Evolutionary conservation across 37 sponge, comb jelly and placozoan species (phyloP), one percentile per base, ranked within the genome.

Genomic region (Theonella swinhoei): DNA sequence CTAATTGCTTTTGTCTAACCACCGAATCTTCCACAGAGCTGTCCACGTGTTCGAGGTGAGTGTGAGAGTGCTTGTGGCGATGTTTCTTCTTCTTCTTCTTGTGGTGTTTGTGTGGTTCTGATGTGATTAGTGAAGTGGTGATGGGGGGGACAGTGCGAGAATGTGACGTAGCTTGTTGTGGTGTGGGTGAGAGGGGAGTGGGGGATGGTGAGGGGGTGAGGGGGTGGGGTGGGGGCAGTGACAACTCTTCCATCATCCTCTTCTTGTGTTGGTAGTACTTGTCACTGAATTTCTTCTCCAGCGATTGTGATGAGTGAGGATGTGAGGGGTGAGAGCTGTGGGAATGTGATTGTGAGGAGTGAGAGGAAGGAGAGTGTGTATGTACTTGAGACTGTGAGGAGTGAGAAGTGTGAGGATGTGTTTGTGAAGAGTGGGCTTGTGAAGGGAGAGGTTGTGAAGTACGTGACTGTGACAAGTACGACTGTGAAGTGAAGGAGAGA

Each of bases 1-100:
- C 54, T 17, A 14, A 47, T 14, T 47, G 54, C 14, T 14, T 7
- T 47, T 47, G 54, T 47, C 14, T 47, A 14, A 47, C 54, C 7
- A 14, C 14, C 54, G 54, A 7, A 47, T 14, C n/a, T n/a, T n/a
- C n/a, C n/a, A n/a, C n/a, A n/a, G n/a, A n/a, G n/a, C n/a, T n/a
- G n/a, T n/a, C n/a, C n/a, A n/a, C n/a, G n/a, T n/a, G n/a, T n/a
- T n/a, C n/a, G n/a, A n/a, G n/a, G n/a, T 14, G 54, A 47, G 54
- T 47, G 33, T 30, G 69, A 39, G 70, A 58, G 4, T 58, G 70
- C 42, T 82, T 82, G 37, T 70, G 69, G 58, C 70, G 70, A 35
- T 80, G 66, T 74, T 83, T 83, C 41, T 82, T 70, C 68, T 83
- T 83, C 25, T 73, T 62, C 19, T 62, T 61, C 32, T 68, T 40